phyloP scores from a whole-genome alignment of 2,113 vertebrate genomes.

The Laterallus jamaicensis region DNA sequence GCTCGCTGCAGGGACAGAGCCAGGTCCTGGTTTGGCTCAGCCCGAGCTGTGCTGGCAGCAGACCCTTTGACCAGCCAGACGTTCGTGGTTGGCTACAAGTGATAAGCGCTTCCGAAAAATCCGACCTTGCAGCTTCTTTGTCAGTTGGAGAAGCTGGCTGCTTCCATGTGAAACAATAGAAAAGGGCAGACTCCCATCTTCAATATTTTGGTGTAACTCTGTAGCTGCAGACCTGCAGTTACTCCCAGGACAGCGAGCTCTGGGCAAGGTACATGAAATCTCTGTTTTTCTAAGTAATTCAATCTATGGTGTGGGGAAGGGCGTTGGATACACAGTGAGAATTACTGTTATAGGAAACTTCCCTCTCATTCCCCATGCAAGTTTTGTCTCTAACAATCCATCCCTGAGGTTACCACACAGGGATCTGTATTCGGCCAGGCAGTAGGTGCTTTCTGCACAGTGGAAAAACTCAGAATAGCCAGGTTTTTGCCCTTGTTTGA shows the following conservation, averaged over 20 bases:
- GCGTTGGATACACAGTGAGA: background rate
- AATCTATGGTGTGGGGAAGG: background rate
- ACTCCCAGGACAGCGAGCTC: background rate
- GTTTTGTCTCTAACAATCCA: background rate
- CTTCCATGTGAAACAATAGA: background rate
- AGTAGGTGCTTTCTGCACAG: background rate
- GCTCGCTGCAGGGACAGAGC: rapidly evolving
- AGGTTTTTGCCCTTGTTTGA: background rate
- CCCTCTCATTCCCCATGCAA: background rate
- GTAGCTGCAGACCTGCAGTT: background rate
- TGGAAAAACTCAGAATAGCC: background rate
- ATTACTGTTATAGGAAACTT: background rate
- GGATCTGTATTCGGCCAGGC: background rate
- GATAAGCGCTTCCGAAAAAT: background rate
- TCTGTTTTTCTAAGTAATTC: background rate
- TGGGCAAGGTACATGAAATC: background rate
- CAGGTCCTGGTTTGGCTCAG: background rate
- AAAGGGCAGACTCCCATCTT: background rate
- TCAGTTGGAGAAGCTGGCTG: background rate
- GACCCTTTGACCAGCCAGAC: background rate
- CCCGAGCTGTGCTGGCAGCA: background rate
- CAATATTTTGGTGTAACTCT: background rate
- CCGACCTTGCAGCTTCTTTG: background rate
- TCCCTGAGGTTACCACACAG: background rate
- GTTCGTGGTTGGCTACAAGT: background rate